Conservation (phyloP, 2,888 invertebrate species). For the Stictocephala bisonia region DNA sequence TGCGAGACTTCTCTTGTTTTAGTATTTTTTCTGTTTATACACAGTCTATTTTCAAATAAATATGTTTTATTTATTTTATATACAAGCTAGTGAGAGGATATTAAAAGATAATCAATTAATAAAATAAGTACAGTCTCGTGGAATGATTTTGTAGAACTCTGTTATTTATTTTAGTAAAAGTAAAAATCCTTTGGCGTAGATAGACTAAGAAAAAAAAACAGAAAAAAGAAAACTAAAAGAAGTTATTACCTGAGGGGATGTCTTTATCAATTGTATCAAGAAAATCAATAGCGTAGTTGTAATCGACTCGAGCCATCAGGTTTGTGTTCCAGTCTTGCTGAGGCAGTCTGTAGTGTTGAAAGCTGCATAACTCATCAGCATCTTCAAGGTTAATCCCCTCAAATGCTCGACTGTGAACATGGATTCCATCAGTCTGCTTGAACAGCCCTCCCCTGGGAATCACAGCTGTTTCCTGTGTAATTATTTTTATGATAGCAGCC, state of each 20-base stretch:
- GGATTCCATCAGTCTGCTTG: slow-evolving; percentile 76
- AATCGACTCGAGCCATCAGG: slow-evolving; percentile 80
- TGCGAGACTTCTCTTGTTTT: no score
- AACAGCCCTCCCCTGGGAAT: slow-evolving; percentile 84
- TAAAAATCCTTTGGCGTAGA: no score
- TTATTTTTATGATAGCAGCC: slow-evolving; percentile 76
- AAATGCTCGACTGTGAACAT: slow-evolving; percentile 78
- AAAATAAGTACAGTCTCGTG: no score
- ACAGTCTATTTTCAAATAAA: no score
- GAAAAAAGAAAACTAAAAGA: no score
- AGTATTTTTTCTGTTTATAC: no score
- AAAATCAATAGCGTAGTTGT: slow-evolving; percentile 89
- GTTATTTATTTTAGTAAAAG: no score
- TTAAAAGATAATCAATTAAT: no score
- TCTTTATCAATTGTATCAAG: slow-evolving; percentile 85
- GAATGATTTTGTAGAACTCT: no score
- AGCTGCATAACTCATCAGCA: slow-evolving; percentile 77
- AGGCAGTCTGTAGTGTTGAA: slow-evolving; percentile 79
- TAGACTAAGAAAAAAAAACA: no score
- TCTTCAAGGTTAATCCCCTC: slow-evolving; percentile 75
- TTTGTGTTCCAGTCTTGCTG: slow-evolving; percentile 80
- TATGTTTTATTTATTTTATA: no score
- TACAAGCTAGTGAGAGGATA: no score
- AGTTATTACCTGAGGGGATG: slow-evolving; percentile 74
- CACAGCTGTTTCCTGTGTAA: slow-evolving; percentile 79